Percentiles rank a stretch among this genome's conserved stretches.
These are phyloP conservation scores for Cryptomyrus ogoouensis DNA, from an alignment of 2,113 vertebrate genomes.

Conservation along the genomic window DNA sequence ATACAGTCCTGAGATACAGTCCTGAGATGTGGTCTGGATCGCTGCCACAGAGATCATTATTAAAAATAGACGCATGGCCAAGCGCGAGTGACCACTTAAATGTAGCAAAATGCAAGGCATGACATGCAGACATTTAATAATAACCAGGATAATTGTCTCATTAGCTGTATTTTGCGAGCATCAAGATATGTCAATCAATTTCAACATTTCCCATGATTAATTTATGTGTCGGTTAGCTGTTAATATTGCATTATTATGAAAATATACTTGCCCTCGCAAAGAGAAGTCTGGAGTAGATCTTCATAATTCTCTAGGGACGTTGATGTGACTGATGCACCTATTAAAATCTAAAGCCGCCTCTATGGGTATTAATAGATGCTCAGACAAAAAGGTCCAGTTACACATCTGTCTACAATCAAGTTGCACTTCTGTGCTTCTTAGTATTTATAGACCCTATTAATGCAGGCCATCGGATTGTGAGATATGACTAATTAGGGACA, in stretches of 20 bases:
- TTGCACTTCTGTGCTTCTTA: not conserved
- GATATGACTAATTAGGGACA: not conserved
- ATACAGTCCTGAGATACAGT: not conserved
- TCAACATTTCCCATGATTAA: constrained; percentile 1
- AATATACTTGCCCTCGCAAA: not conserved
- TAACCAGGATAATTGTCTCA: not conserved
- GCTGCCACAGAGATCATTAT: not conserved
- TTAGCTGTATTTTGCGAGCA: not conserved
- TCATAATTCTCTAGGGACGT: constrained; percentile 8
- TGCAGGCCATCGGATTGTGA: not conserved
- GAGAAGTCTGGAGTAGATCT: not conserved
- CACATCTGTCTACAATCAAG: not conserved
- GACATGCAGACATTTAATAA: not conserved
- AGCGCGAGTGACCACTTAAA: not conserved
- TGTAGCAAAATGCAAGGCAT: not conserved
- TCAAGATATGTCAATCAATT: not conserved
- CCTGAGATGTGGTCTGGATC: not conserved
- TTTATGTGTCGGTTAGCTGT: not conserved
- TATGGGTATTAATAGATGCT: constrained; percentile 1
- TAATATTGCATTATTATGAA: not conserved
- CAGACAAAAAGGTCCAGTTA: constrained; percentile 15
- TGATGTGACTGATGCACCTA: constrained; percentile 10
- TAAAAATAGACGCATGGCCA: not conserved
- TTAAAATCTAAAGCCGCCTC: not conserved
- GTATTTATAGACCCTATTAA: not conserved